Percentiles rank a stretch among this genome's conserved stretches.
Conservation (phyloP, 2,797 vertebrate genomes). For the Mus caroli region DNA sequence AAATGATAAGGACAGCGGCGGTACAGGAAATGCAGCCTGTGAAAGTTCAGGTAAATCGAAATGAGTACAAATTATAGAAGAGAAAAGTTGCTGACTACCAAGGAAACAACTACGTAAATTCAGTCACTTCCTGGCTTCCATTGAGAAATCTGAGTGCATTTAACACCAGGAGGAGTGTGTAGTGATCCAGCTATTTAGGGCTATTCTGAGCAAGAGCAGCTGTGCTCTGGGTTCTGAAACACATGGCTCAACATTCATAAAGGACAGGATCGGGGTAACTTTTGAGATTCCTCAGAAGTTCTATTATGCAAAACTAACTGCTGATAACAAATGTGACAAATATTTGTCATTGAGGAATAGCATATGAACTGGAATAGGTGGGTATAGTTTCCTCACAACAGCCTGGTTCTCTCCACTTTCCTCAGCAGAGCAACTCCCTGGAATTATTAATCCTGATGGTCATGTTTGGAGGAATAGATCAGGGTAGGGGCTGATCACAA, state of each 20-base stretch:
- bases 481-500: neutral
- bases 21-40: conserved; percentile 74
- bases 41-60: conserved; percentile 77
- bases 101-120: conserved; percentile 80
- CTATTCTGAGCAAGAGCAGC: conserved; percentile 86
- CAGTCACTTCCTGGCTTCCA: conserved; percentile 84
- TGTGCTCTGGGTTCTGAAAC: conserved; percentile 86
- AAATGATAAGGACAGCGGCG: conserved; percentile 75
- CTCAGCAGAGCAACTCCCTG: neutral
- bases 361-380: neutral
- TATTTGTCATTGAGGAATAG: neutral
- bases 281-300: conserved; percentile 59
- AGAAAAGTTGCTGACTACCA: conserved; percentile 84
- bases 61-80: conserved; percentile 84
- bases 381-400: neutral
- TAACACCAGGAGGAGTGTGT: conserved; percentile 83
- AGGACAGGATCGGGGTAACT: neutral
- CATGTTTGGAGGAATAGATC: neutral
- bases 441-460: neutral
- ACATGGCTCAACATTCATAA: conserved; percentile 81
- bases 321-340: conserved; percentile 6
- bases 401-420: neutral
- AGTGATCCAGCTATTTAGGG: conserved; percentile 85
- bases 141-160: conserved; percentile 89
- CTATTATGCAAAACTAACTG: conserved; percentile 32